Evolutionary conservation across 2,113 vertebrate genomes (phyloP).

Genomic region (Laterallus jamaicensis): DNA sequence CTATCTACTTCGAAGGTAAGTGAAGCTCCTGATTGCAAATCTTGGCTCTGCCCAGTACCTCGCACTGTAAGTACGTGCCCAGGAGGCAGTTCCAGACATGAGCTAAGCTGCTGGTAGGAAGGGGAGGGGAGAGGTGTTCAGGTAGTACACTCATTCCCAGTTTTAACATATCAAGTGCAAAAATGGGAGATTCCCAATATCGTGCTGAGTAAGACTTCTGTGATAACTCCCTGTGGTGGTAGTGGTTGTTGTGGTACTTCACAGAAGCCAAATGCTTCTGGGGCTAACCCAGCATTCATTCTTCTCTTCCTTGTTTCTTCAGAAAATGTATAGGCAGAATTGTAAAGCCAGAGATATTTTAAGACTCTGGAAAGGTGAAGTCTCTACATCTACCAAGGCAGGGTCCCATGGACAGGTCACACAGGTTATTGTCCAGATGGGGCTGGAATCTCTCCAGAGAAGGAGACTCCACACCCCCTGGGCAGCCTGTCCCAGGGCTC

Average conservation of each 20-base stretch:
- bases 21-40: not conserved
- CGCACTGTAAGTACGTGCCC: not conserved
- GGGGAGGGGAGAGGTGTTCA: not conserved
- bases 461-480: too few relatives aligned
- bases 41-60: not conserved
- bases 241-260: not conserved
- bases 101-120: not conserved
- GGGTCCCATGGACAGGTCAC: too few relatives aligned
- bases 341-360: not conserved
- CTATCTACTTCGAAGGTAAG: fast-evolving
- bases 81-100: not conserved
- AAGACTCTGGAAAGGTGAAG: not conserved
- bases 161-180: not conserved
- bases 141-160: not conserved
- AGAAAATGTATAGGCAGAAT: not conserved
- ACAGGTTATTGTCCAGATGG: too few relatives aligned
- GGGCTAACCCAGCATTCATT: not conserved
- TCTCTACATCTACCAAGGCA: not conserved
- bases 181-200: not conserved
- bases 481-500: too few relatives aligned
- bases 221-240: not conserved
- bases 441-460: too few relatives aligned
- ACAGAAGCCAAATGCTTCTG: not conserved
- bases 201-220: not conserved
- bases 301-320: not conserved